Evolutionary conservation across 2,113 vertebrate species (phyloP), one percentile per base, ranked within the genome.

Genomic region (Eudyptes chrysolophus): DNA sequence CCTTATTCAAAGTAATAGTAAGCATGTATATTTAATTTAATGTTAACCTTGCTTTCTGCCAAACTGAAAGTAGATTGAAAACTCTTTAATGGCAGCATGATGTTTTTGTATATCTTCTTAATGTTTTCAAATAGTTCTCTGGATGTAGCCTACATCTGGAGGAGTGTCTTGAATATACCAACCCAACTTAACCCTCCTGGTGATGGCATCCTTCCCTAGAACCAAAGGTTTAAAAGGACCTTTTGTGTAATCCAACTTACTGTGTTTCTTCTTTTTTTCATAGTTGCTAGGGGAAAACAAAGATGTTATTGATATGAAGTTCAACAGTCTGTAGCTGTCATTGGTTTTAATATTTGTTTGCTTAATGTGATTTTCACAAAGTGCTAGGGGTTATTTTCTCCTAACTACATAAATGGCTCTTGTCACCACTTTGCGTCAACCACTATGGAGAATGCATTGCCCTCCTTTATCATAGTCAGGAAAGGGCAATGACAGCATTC

Each of bases 21-120:
- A 80, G 60, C 79, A 84, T 93, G 46, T 86, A 94, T 97, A 96
- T 97, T 98, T 96, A 95, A 97, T 97, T 94, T 87, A 80, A 83
- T 89, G 20, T 94, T 97, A 97, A 95, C 89, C 71, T 84, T 84
- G 36, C 78, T 95, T 97, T 97, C 87, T 92, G 77, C 49, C 78
- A 94, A 92, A 96, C 64, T 82, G 90, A 76, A 97, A 97, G 34
- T 49, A 94, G 84, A 89, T 62, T 89, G 54, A 96, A 97, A 98
- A 90, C 48, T 69, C 61, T 89, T 89, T 87, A 90, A 64, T 46
- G 32, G 82, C 58, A 93, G 42, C 36, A 77, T 66, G 61, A 72
- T 51, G n/a, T 7, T 71, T 92, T 69, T 65, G 19, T 75, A 22
- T 65, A 82, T 89, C 76, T 68, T 91, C 69, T 68, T 89, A 89